phyloP scores from a whole-genome alignment of 64 coral and sea anemone genomes.

The Anthopleura sola region DNA sequence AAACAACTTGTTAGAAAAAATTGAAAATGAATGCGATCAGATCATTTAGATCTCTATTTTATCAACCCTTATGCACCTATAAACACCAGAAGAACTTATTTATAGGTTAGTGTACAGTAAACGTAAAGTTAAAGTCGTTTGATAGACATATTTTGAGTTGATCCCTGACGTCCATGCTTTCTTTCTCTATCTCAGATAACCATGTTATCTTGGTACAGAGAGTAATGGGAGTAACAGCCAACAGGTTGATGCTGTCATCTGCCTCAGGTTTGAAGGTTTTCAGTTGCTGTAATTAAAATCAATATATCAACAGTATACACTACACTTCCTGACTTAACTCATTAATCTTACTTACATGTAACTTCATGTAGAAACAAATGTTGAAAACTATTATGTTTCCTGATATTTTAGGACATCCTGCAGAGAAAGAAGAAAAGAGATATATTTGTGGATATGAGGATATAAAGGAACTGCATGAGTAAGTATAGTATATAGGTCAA shows the following conservation, averaged over 20 bases:
- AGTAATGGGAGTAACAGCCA: background rate
- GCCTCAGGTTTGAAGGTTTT: background rate
- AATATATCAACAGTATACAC: too few species aligned
- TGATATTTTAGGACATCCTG: background rate
- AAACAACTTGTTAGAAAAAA: background rate
- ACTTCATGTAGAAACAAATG: background rate
- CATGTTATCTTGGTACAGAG: background rate
- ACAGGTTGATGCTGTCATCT: background rate
- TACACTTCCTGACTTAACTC: too few species aligned
- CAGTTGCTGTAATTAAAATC: background rate
- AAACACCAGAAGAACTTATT: background rate
- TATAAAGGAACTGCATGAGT: constrained; percentile 72
- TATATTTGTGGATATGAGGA: constrained; percentile 75
- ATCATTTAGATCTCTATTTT: background rate
- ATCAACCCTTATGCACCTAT: background rate
- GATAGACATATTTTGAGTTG: background rate
- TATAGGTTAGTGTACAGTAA: background rate
- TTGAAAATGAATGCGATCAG: background rate
- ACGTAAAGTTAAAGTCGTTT: background rate
- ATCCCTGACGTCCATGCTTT: background rate
- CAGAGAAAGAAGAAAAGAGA: background rate
- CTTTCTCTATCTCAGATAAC: background rate
- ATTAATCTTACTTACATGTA: too few species aligned
- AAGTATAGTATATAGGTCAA: background rate
- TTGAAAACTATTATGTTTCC: background rate